Conservation (phyloP, 2,797 vertebrate species). For the Neosilurus mollespiculum region DNA sequence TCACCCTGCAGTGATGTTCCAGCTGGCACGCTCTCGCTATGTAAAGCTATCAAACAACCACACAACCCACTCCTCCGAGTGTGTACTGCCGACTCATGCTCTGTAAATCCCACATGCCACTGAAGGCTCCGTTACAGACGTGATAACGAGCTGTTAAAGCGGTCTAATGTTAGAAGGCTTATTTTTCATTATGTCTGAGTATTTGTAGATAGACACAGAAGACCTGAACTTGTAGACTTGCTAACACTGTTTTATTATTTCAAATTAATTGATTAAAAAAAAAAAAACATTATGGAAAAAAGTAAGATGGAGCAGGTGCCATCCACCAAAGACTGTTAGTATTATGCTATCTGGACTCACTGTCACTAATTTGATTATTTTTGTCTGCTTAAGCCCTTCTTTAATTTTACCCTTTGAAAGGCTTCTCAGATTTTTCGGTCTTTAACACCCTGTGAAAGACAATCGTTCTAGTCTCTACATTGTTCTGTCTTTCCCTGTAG, state of each 20-base stretch:
- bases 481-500: not conserved
- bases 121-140: conserved; percentile 6
- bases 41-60: conserved; percentile 39
- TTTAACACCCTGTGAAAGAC: not conserved
- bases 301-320: too few species aligned
- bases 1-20: conserved; percentile 33
- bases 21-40: conserved; percentile 23
- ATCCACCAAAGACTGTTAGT: not conserved
- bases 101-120: conserved; percentile 23
- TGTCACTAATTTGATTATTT: not conserved
- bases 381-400: not conserved
- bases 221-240: not conserved
- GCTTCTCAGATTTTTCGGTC: not conserved
- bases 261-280: not conserved
- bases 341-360: not conserved
- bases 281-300: not conserved
- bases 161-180: conserved; percentile 26
- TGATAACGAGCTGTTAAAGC: conserved; percentile 39
- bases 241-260: not conserved
- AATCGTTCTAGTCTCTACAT: too few species aligned
- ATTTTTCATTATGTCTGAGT: not conserved
- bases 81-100: conserved; percentile 12
- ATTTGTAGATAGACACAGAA: conserved; percentile 14
- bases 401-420: not conserved
- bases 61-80: conserved; percentile 11